These are phyloP conservation scores for Callaeas wilsoni DNA, from an alignment of 2,113 vertebrate genomes.

Conservation along the genomic window DNA sequence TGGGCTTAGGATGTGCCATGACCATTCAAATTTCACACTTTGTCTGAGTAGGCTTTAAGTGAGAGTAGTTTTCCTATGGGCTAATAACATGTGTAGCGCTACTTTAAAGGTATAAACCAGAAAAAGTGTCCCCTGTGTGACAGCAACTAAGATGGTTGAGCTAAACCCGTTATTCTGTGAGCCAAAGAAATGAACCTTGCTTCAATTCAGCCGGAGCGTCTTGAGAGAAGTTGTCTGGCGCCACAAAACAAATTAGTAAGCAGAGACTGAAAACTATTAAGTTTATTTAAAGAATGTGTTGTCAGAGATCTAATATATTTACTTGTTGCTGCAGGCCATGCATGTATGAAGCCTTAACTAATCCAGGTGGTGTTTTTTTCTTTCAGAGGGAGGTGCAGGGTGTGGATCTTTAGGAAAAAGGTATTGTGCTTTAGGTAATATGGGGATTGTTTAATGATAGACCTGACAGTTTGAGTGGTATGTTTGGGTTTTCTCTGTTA, in stretches of 20 bases:
- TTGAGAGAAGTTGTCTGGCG: conserved; percentile 65
- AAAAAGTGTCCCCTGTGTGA: background rate
- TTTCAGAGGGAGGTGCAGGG: conserved; percentile 32
- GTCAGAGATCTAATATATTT: conserved; percentile 70
- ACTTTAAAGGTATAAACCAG: background rate
- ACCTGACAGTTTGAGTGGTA: background rate
- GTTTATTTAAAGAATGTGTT: conserved; percentile 75
- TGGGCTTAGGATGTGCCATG: background rate
- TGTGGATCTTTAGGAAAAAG: conserved; percentile 8
- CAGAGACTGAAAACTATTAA: conserved; percentile 62
- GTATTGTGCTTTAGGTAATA: conserved; percentile 28
- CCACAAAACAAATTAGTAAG: conserved; percentile 68
- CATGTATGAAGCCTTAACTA: conserved; percentile 22
- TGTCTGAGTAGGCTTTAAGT: background rate
- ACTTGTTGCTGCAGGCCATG: conserved; percentile 61
- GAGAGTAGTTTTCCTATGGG: background rate
- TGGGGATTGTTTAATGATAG: background rate
- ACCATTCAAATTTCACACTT: background rate
- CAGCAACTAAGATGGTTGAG: background rate
- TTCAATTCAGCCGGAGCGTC: background rate
- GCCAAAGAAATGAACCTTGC: background rate
- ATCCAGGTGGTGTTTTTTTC: conserved; percentile 56
- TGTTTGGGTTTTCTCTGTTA: background rate
- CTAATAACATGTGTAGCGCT: background rate
- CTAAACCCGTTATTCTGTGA: conserved; percentile 38